Percentiles rank a stretch among this genome's conserved stretches.
Conservation (phyloP, 2,888 invertebrate species). For the Ryuthela nishihirai region DNA sequence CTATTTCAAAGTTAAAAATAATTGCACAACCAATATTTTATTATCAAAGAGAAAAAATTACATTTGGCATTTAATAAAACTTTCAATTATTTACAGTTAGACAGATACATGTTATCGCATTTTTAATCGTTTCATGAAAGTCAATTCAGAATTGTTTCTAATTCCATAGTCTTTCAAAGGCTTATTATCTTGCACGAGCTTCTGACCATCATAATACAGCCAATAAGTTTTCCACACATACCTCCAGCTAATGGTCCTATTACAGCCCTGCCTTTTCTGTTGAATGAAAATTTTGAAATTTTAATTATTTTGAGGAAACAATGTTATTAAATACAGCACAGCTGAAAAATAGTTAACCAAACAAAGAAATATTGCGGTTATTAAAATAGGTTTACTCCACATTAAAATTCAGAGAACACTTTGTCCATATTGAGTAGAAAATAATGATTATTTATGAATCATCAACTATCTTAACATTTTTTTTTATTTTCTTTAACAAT, state of each 20-base stretch:
- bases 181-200: conserved; percentile 62
- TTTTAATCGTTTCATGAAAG: conserved; percentile 64
- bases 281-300: not conserved
- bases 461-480: no score
- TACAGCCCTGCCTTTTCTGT: conserved; percentile 26
- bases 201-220: conserved; percentile 61
- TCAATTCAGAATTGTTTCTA: conserved; percentile 65
- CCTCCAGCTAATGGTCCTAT: conserved; percentile 61
- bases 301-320: no score
- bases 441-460: no score
- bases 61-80: no score
- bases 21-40: no score
- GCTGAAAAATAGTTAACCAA: not conserved
- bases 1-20: no score
- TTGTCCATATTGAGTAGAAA: not conserved
- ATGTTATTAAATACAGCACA: not conserved
- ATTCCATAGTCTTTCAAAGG: conserved; percentile 65
- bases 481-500: no score
- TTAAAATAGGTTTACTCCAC: not conserved
- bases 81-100: no score
- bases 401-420: not conserved
- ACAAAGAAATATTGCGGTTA: not conserved
- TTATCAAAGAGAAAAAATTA: no score
- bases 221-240: conserved; percentile 63
- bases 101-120: no score